Evolutionary conservation across 2,888 invertebrate species (phyloP).

Genomic region (Rhogogaster chlorosoma): DNA sequence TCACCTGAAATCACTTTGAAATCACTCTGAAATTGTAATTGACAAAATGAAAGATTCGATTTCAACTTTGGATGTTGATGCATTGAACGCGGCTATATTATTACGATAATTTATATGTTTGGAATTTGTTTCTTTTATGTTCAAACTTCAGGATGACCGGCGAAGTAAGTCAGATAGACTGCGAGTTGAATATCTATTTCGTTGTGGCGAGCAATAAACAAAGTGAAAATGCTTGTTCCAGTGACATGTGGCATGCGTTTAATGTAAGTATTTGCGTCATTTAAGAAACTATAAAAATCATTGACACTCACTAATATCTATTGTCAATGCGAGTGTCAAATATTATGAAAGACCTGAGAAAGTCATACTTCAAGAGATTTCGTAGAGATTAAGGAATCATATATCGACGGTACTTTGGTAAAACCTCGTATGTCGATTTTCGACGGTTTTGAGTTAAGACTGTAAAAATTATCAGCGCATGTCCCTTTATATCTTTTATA

Average conservation of each 20-base stretch:
- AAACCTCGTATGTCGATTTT: too few relatives aligned
- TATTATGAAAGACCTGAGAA: background rate
- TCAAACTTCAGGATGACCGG: slow-evolving; percentile 57
- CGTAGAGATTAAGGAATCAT: background rate
- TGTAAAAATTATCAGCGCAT: too few relatives aligned
- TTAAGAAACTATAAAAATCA: slow-evolving; percentile 42
- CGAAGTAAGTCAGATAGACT: slow-evolving; percentile 62
- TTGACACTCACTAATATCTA: slow-evolving; percentile 35
- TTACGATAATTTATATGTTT: background rate
- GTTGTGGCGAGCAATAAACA: slow-evolving; percentile 79
- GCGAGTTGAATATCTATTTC: slow-evolving; percentile 76
- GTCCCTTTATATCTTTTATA: too few relatives aligned
- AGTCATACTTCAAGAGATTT: background rate
- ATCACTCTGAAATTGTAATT: background rate
- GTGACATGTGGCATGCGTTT: slow-evolving; percentile 83
- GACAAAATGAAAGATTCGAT: background rate
- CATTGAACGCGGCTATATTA: background rate
- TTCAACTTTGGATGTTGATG: background rate
- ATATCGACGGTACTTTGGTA: too few relatives aligned
- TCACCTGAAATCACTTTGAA: background rate
- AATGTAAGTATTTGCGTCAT: slow-evolving; percentile 77
- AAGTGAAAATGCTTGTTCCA: slow-evolving; percentile 80
- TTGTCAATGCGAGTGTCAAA: background rate
- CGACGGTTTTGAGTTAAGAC: too few relatives aligned
- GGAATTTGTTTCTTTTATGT: background rate